These are phyloP conservation scores for Acridotheres tristis DNA, from an alignment of 2,797 vertebrate genomes.

Conservation along the genomic window DNA sequence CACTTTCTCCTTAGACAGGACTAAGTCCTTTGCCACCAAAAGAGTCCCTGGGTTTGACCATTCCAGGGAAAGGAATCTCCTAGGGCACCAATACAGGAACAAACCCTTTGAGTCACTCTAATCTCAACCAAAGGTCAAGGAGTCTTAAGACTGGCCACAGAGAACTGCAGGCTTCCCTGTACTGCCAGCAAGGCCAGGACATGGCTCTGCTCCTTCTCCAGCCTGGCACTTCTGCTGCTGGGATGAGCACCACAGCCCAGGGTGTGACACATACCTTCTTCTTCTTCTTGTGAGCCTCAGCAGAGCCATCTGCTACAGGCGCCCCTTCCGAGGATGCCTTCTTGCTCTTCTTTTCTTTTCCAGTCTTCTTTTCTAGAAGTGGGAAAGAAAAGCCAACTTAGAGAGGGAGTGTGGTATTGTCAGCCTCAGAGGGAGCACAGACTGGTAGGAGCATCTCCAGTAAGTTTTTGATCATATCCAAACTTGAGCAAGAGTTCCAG, in stretches of 20 bases:
- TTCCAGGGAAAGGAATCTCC: not conserved
- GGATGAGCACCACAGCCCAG: not conserved
- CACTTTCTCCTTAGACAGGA: not conserved
- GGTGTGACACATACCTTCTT: constrained; percentile 61
- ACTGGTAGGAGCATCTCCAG: not conserved
- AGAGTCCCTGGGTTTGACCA: not conserved
- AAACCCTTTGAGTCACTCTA: not conserved
- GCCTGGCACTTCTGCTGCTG: not conserved
- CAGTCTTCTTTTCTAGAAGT: constrained; percentile 68
- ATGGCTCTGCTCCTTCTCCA: not conserved
- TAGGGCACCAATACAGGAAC: not conserved
- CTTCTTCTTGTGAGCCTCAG: constrained; percentile 71
- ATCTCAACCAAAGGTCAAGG: not conserved
- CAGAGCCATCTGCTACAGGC: not conserved
- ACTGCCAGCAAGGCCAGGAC: not conserved
- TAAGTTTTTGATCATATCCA: not conserved
- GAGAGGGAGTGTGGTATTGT: not conserved
- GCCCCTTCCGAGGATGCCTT: constrained; percentile 47
- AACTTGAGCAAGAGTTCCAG: not conserved
- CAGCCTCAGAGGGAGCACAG: not conserved
- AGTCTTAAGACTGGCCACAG: not conserved
- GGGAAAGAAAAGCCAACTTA: not conserved
- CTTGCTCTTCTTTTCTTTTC: constrained; percentile 73
- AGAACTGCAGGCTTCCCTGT: not conserved
- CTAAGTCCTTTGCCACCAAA: not conserved